phyloP scores from a whole-genome alignment of 2,113 vertebrate genomes.

The Hippocampus zosterae region DNA sequence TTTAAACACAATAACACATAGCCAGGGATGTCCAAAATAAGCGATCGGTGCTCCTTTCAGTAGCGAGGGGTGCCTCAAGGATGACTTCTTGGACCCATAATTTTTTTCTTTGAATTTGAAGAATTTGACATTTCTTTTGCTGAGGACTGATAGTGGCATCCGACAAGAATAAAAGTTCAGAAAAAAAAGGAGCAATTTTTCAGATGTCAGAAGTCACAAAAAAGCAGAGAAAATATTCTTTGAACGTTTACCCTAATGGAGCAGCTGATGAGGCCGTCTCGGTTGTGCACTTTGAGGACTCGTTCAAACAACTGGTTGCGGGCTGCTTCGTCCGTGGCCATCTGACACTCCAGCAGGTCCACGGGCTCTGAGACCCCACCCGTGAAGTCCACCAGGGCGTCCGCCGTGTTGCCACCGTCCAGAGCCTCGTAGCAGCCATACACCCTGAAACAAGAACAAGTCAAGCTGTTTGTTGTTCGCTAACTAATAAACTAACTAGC shows the following conservation, averaged over 20 bases:
- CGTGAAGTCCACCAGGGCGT: constrained; percentile 94
- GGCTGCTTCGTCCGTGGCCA: constrained; percentile 75
- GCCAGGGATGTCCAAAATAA: neutral
- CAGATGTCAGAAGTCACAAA: neutral
- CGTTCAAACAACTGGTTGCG: constrained; percentile 89
- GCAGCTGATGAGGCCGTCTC: constrained; percentile 95
- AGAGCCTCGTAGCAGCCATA: constrained; percentile 91
- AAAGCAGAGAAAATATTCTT: neutral
- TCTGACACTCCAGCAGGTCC: constrained; percentile 84
- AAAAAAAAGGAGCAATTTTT: neutral
- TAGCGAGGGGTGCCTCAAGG: no score
- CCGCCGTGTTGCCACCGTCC: constrained; percentile 94
- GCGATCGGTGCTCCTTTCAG: neutral
- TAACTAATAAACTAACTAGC: no score
- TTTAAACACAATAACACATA: neutral
- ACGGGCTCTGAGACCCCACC: constrained; percentile 90
- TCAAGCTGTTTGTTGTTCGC: neutral
- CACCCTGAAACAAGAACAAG: constrained; percentile 64
- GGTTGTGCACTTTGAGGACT: constrained; percentile 88
- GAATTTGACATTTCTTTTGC: constrained; percentile 8
- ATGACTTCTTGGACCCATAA: neutral
- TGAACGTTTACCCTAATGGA: constrained; percentile 85
- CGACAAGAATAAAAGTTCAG: neutral
- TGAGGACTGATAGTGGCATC: neutral
- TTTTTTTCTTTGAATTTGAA: neutral